phyloP scores from a whole-genome alignment of 2,113 vertebrate species.

The Cichladusa arquata region DNA sequence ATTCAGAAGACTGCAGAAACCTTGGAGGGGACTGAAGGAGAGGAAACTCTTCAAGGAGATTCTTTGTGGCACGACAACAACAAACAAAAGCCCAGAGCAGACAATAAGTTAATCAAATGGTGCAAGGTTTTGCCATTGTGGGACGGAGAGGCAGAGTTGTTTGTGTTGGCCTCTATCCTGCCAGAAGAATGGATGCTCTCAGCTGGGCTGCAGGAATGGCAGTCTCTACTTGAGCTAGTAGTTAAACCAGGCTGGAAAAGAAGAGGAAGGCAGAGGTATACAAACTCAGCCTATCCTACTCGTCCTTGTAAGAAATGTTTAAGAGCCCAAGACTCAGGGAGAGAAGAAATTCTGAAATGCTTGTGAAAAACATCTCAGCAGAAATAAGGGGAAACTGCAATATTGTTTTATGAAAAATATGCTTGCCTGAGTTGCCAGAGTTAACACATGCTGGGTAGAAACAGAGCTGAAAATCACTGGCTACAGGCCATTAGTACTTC shows the following conservation, averaged over 20 bases:
- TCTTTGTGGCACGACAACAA: not conserved
- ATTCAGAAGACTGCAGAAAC: not conserved
- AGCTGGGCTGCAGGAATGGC: not conserved
- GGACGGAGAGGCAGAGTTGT: not conserved
- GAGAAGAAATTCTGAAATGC: not conserved
- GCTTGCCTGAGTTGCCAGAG: not conserved
- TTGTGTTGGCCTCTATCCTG: not conserved
- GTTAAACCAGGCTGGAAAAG: not conserved
- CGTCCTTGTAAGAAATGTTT: not conserved
- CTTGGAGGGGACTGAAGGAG: not conserved
- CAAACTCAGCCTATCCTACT: not conserved
- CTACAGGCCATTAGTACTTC: not conserved
- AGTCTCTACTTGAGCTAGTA: not conserved
- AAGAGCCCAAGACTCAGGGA: not conserved
- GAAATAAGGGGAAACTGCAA: not conserved
- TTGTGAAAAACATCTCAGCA: not conserved
- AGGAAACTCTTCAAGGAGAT: not conserved
- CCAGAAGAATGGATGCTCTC: not conserved
- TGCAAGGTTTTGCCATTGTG: not conserved
- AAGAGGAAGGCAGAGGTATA: not conserved
- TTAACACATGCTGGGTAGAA: not conserved
- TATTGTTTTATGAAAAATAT: not conserved
- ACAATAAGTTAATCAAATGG: not conserved
- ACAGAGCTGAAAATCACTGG: constrained; percentile 7
- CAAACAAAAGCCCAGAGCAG: not conserved